Base-by-base conservation (phyloP, 2,113 vertebrate genomes). In the Poecile atricapillus region DNA sequence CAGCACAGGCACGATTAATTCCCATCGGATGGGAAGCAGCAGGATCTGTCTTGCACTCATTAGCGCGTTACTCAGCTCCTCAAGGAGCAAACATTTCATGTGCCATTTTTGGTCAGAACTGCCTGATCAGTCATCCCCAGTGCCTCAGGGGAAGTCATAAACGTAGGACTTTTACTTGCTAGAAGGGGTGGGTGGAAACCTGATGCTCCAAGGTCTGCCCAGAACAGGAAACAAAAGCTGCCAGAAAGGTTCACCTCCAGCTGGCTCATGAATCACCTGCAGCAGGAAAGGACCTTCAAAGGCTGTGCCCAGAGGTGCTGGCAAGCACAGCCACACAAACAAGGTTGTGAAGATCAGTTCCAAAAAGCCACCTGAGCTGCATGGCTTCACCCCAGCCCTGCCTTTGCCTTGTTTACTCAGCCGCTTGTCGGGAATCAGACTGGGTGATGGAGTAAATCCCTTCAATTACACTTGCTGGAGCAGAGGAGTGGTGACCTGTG, bases 341-440 rank as follows among this genome's bases (percentile, higher is more conserved):
- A 31, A 63, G 74, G 76, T 16, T 88, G 81, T 70, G 53, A 41
- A 76, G 55, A 87, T 58, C 90, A 67, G 65, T 70, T 88, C 84
- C 75, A 64, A 70, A 86, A 53, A 70, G 55, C 47, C 79, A 49
- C 85, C 77, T 15, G 58, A 83, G 64, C 64, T 3, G 16, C 1
- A 59, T 15, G 79, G n/a, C 47, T 79, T 92, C 90, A 75, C 77
- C 80, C 74, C 53, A 78, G 53, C 52, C 52, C 62, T 25, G 74
- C 76, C 60, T 92, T 52, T 33, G 28, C 65, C 73, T 67, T 89
- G 79, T 91, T 95, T 93, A 73, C 68, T 37, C 86, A 64, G 83
- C 87, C 74, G 90, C 89, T 93, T 5, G 12, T n/a, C 58, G 37
- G 8, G 53, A 74, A 87, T 75, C 83, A 59, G 76, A 25, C 5